Evolutionary conservation across 2,888 invertebrate species (phyloP).

Genomic region (Eupithecia tripunctaria): DNA sequence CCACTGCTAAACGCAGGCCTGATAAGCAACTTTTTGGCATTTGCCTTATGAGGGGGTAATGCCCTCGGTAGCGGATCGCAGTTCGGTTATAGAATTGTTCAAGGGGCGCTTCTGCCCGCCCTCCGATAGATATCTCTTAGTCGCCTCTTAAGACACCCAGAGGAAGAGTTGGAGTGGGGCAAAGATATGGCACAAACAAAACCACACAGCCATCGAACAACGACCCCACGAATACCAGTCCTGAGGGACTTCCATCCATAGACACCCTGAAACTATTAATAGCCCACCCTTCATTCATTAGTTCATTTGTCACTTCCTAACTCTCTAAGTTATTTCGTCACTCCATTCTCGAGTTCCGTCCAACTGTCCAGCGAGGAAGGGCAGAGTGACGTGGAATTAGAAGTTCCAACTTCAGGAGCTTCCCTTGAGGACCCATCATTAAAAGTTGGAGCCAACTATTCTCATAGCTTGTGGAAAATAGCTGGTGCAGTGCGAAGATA

Average conservation of each 20-base stretch:
- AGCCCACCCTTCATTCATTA: not conserved
- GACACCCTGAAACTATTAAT: not conserved
- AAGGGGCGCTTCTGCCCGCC: too few relatives aligned
- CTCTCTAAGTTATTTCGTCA: conserved; percentile 9
- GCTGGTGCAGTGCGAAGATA: conserved; percentile 6
- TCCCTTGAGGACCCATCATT: conserved; percentile 34
- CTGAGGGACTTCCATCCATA: not conserved
- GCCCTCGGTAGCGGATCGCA: too few relatives aligned
- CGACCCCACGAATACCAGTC: not conserved
- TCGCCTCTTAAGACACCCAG: too few relatives aligned
- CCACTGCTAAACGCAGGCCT: too few relatives aligned
- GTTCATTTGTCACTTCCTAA: conserved; percentile 6
- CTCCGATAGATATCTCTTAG: too few relatives aligned
- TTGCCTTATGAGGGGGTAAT: too few relatives aligned
- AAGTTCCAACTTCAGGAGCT: conserved; percentile 25
- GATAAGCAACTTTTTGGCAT: too few relatives aligned
- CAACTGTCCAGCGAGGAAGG: conserved; percentile 20
- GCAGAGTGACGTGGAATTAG: conserved; percentile 27
- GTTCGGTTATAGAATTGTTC: too few relatives aligned
- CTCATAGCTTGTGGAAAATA: not conserved
- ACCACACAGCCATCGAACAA: too few relatives aligned
- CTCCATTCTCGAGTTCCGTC: not conserved
- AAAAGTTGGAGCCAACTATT: conserved; percentile 33
- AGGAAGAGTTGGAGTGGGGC: too few relatives aligned
- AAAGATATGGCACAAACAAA: too few relatives aligned